Conservation (phyloP, 2,888 invertebrate species). For the Drosophila mimica region DNA sequence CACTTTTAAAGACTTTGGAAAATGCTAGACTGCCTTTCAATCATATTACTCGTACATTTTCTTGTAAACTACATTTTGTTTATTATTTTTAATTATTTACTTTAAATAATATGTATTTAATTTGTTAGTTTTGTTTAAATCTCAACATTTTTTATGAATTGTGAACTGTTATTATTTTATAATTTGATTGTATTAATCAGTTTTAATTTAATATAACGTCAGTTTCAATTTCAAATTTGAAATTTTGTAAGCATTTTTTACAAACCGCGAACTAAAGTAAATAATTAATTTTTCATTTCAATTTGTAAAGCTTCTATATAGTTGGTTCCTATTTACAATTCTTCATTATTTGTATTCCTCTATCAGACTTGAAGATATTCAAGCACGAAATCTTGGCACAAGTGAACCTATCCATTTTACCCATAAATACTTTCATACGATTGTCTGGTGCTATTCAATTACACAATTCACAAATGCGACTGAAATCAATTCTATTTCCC, state of each 20-base stretch:
- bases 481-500: conserved; percentile 27
- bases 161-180: not conserved
- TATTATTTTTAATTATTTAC: not conserved
- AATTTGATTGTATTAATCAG: not conserved
- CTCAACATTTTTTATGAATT: not conserved
- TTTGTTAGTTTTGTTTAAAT: not conserved
- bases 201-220: not conserved
- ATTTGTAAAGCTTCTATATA: not conserved
- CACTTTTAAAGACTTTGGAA: not conserved
- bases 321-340: not conserved
- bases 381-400: conserved; percentile 7
- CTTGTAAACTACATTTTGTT: not conserved
- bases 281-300: not conserved
- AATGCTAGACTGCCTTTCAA: not conserved
- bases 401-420: conserved; percentile 5
- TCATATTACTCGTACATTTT: not conserved
- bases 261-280: not conserved
- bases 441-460: conserved; percentile 42
- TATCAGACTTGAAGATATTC: not conserved
- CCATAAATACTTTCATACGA: conserved; percentile 19
- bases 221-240: not conserved
- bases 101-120: not conserved
- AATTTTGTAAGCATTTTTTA: not conserved
- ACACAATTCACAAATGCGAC: conserved; percentile 27
- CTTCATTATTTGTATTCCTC: not conserved